Percentiles rank a stretch among this genome's conserved stretches.
phyloP scores from a whole-genome alignment of 1,140 invertebrate species.

The Calephelis virginiensis region DNA sequence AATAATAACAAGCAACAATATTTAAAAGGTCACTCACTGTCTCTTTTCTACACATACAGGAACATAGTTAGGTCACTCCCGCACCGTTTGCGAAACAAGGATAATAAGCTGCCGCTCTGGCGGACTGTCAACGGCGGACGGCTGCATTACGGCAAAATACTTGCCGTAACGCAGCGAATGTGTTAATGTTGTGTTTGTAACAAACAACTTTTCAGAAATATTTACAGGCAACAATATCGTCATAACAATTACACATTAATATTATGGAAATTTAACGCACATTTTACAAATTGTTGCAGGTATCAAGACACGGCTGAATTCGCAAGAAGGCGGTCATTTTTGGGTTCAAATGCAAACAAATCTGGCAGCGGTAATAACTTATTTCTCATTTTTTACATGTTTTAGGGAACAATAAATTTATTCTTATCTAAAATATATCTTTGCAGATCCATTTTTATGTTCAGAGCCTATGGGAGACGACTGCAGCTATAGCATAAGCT shows the following conservation, averaged over 20 bases:
- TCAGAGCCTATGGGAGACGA: constrained; percentile 65
- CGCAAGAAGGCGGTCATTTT: constrained; percentile 79
- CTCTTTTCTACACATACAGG: neutral
- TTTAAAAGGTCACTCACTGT: neutral
- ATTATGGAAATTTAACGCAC: neutral
- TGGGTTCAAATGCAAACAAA: constrained; percentile 79
- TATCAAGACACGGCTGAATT: constrained; percentile 85
- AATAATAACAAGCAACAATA: neutral
- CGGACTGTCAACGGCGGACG: neutral
- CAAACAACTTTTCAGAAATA: no score
- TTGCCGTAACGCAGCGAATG: neutral
- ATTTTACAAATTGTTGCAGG: constrained; percentile 40
- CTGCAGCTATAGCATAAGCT: constrained; percentile 70
- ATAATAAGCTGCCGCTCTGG: neutral
- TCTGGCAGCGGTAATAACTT: constrained; percentile 78
- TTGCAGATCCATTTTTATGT: constrained; percentile 76
- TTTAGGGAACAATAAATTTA: constrained; percentile 6
- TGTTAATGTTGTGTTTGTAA: no score
- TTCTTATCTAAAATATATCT: constrained; percentile 23
- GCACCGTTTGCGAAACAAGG: neutral
- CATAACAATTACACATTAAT: no score
- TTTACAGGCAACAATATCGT: no score
- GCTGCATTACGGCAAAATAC: constrained; percentile 9
- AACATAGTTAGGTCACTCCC: neutral
- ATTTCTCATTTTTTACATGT: constrained; percentile 7